A percentile compares a stretch with the other conserved stretches of the same genome.
Evolutionary conservation across 2,888 invertebrate genomes (phyloP).

Genomic region (Cryptocheilus praepositus): DNA sequence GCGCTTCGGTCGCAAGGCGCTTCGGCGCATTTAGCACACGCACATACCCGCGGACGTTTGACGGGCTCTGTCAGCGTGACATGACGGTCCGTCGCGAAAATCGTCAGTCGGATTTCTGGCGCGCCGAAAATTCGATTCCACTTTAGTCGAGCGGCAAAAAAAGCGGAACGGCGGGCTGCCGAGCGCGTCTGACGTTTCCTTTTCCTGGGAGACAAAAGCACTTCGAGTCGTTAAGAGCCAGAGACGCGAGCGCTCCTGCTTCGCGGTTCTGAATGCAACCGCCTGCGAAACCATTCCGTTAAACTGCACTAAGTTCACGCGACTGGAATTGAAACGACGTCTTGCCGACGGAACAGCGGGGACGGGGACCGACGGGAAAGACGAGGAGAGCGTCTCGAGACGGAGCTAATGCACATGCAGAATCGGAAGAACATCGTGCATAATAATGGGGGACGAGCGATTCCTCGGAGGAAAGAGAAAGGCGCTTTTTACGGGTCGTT

Average conservation of each 20-base stretch:
- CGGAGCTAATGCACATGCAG: conserved; percentile 18
- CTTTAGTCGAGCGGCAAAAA: too few relatives aligned
- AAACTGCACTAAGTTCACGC: conserved; percentile 20
- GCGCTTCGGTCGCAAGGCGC: too few relatives aligned
- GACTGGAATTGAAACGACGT: conserved; percentile 15
- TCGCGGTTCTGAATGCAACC: conserved; percentile 15
- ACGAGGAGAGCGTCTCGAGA: neutral
- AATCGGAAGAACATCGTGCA: conserved; percentile 15
- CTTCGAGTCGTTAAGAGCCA: conserved; percentile 22
- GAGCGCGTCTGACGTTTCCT: conserved; percentile 21
- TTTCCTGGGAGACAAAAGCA: conserved; percentile 26
- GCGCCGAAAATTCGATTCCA: too few relatives aligned
- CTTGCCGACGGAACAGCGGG: conserved; percentile 15
- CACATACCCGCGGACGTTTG: too few relatives aligned
- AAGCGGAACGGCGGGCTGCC: neutral
- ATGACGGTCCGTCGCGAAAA: too few relatives aligned
- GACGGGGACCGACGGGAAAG: neutral
- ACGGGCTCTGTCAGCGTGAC: too few relatives aligned
- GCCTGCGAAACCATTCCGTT: conserved; percentile 24
- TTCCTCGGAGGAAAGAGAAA: neutral
- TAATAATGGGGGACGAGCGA: conserved; percentile 8
- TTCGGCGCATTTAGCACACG: too few relatives aligned
- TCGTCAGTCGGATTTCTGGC: too few relatives aligned
- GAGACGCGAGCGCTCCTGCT: conserved; percentile 25
- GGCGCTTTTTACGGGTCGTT: too few relatives aligned